Evolutionary conservation across 2,888 invertebrate species (phyloP).

Genomic region (Mimachlamys varia): DNA sequence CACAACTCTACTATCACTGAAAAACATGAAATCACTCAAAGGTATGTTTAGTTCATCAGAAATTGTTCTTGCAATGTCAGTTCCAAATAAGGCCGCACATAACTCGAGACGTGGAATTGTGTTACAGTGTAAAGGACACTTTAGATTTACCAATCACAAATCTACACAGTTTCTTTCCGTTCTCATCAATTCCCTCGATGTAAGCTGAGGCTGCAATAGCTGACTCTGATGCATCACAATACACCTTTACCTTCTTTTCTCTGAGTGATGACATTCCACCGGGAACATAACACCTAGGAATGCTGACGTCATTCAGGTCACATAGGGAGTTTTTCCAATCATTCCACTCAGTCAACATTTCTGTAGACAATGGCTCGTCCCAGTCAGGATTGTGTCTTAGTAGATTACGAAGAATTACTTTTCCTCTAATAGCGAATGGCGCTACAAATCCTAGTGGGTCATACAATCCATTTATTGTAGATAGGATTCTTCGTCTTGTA

Average conservation of each 20-base stretch:
- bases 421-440: conserved; percentile 57
- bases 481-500: conserved; percentile 56
- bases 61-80: conserved; percentile 52
- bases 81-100: conserved; percentile 61
- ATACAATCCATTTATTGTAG: conserved; percentile 56
- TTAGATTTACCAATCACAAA: conserved; percentile 56
- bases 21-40: conserved; percentile 49
- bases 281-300: conserved; percentile 47
- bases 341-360: conserved; percentile 48
- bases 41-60: conserved; percentile 46
- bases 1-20: conserved; percentile 57
- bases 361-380: conserved; percentile 59
- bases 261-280: conserved; percentile 4
- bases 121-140: conserved; percentile 50
- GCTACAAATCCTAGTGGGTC: conserved; percentile 61
- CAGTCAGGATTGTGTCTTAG: conserved; percentile 53
- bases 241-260: conserved; percentile 53
- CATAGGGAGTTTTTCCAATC: conserved; percentile 51
- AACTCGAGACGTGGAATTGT: conserved; percentile 63
- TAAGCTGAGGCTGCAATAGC: conserved; percentile 57
- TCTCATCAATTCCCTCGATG: conserved; percentile 39
- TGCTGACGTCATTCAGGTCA: conserved; percentile 44
- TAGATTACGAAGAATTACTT: conserved; percentile 57
- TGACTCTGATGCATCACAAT: conserved; percentile 57
- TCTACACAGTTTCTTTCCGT: conserved; percentile 41